Evolutionary conservation across 2,888 invertebrate species (phyloP).

Genomic region (Pyrocoelia pectoralis): DNA sequence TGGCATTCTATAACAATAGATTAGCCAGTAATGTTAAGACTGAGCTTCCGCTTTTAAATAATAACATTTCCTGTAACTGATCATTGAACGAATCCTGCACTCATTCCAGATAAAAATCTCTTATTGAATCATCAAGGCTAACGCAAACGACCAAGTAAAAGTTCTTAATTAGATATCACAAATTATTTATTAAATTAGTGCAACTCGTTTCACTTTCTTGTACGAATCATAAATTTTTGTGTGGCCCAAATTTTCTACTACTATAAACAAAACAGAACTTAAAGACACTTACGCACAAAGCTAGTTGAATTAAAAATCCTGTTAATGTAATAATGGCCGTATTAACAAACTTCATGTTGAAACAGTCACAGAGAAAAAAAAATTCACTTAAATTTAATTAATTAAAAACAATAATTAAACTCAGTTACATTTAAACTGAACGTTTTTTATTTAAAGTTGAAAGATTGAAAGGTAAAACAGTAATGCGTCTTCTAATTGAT

Average conservation of each 20-base stretch:
- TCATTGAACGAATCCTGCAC: slow-evolving; percentile 16
- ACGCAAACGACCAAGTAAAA: background rate
- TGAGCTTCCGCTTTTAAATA: slow-evolving; percentile 32
- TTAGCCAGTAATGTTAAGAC: slow-evolving; percentile 24
- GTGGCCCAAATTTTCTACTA: background rate
- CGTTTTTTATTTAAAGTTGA: background rate
- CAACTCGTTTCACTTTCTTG: background rate
- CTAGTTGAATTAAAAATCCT: slow-evolving; percentile 52
- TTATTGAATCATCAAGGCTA: background rate
- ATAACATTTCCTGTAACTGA: slow-evolving; percentile 29
- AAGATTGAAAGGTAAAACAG: slow-evolving; percentile 17
- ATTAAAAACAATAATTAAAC: background rate
- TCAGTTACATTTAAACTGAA: background rate
- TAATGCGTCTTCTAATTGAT: slow-evolving; percentile 33
- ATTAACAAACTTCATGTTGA: slow-evolving; percentile 16
- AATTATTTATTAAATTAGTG: background rate
- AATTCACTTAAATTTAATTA: background rate
- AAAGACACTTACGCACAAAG: slow-evolving; percentile 52
- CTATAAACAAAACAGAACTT: background rate
- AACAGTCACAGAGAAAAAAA: background rate
- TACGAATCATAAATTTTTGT: background rate
- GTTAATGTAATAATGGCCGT: slow-evolving; percentile 41
- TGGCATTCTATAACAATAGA: slow-evolving; percentile 31
- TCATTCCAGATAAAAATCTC: slow-evolving; percentile 13
- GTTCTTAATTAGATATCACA: background rate